phyloP scores from a whole-genome alignment of 2,113 vertebrate species.

The Solea senegalensis region DNA sequence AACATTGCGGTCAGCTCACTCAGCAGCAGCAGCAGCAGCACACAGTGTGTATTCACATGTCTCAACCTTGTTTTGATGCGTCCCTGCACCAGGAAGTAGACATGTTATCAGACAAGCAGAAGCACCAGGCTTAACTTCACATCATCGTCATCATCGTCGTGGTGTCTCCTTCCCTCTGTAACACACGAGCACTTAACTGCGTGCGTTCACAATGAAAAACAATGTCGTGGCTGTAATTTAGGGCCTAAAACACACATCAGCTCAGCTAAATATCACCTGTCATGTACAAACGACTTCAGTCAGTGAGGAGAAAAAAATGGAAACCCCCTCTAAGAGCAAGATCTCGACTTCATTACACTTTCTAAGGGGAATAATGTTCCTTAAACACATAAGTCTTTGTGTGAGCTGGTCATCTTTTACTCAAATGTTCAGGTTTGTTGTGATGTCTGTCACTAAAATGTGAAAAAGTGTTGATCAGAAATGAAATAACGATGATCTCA shows the following conservation, averaged over 20 bases:
- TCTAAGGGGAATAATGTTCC: too few species aligned
- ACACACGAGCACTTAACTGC: constrained; percentile 4
- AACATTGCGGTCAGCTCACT: constrained; percentile 1
- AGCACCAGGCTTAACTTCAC: constrained; percentile 31
- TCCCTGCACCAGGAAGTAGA: constrained; percentile 50
- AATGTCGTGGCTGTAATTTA: constrained; percentile 34
- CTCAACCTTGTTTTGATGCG: constrained; percentile 1
- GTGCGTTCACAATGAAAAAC: constrained; percentile 7
- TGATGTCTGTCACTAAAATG: too few species aligned
- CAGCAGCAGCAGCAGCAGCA: background rate
- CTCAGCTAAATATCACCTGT: constrained; percentile 29
- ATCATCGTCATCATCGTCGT: too few species aligned
- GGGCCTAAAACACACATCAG: constrained; percentile 14
- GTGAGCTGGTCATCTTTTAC: too few species aligned
- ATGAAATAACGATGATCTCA: too few species aligned
- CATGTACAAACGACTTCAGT: background rate
- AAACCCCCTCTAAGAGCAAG: too few species aligned
- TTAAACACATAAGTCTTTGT: too few species aligned
- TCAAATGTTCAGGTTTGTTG: too few species aligned
- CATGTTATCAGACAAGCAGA: constrained; percentile 48
- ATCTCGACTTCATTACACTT: too few species aligned
- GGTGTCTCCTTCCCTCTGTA: constrained; percentile 19
- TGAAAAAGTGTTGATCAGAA: too few species aligned
- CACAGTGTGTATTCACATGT: background rate
- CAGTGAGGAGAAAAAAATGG: too few species aligned